Percentiles rank a stretch among this genome's conserved stretches.
phyloP scores from a whole-genome alignment of 1,140 invertebrate genomes.

The Zaprionus africanus region DNA sequence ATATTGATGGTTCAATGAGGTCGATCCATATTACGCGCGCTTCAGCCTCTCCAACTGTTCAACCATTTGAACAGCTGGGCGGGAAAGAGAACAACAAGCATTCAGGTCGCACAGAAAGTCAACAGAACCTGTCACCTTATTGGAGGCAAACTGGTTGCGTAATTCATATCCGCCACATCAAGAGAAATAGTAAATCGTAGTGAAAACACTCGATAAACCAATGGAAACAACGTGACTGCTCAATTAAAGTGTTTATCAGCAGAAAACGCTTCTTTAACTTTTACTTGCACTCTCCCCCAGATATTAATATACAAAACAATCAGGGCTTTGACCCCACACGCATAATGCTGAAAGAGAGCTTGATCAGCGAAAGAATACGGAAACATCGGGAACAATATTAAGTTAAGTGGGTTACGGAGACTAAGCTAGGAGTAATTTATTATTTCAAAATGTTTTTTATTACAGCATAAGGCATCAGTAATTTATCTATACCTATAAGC shows the following conservation, averaged over 20 bases:
- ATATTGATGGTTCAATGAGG: neutral
- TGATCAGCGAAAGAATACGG: neutral
- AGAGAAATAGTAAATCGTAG: neutral
- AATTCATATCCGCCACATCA: neutral
- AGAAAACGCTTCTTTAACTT: slow-evolving; percentile 1
- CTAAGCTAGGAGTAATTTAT: neutral
- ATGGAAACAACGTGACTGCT: slow-evolving; percentile 13
- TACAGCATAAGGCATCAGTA: too few species aligned
- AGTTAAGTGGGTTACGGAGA: neutral
- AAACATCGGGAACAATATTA: neutral
- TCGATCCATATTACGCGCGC: neutral
- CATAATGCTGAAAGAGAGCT: neutral
- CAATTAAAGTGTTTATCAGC: slow-evolving; percentile 42
- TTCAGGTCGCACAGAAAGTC: neutral
- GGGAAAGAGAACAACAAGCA: neutral
- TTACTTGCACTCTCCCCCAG: slow-evolving; percentile 1
- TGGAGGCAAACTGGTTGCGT: slow-evolving; percentile 12
- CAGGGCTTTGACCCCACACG: slow-evolving; percentile 16
- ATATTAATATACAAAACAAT: neutral
- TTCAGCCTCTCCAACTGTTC: slow-evolving; percentile 9
- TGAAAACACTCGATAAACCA: slow-evolving; percentile 4
- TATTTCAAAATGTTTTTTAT: too few species aligned
- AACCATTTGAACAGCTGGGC: slow-evolving; percentile 55
- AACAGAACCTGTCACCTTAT: slow-evolving; percentile 1
- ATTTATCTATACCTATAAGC: too few species aligned